phyloP scores from a whole-genome alignment of 1,140 invertebrate species.

The Hypothenemus hampei region DNA sequence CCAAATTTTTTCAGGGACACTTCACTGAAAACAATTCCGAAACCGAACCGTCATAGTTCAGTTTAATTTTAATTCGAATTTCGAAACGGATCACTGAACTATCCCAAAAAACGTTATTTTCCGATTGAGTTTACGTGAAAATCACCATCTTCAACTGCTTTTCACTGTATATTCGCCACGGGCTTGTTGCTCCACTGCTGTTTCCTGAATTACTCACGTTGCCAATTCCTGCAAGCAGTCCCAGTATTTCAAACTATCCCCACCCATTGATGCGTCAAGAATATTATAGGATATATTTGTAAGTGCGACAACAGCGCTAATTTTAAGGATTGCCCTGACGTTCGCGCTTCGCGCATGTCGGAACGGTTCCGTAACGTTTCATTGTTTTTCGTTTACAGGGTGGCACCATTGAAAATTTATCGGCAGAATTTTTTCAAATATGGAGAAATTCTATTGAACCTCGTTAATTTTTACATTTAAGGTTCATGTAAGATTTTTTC shows the following conservation, averaged over 20 bases:
- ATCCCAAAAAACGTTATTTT: constrained; percentile 15
- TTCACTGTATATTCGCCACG: constrained; percentile 20
- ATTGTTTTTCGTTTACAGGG: constrained; percentile 22
- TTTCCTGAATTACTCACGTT: constrained; percentile 22
- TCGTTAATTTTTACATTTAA: too few species aligned
- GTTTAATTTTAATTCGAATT: too few species aligned
- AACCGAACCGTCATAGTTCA: neutral
- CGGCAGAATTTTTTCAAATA: too few species aligned
- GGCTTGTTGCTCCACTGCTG: constrained; percentile 24
- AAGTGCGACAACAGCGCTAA: constrained; percentile 1
- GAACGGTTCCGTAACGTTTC: constrained; percentile 19
- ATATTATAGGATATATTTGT: neutral
- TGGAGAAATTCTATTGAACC: too few species aligned
- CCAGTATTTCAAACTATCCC: neutral
- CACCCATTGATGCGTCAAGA: neutral
- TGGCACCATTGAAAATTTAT: too few species aligned
- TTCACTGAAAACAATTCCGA: constrained; percentile 1
- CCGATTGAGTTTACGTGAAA: constrained; percentile 17
- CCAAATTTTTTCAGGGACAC: neutral
- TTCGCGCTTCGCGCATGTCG: constrained; percentile 24
- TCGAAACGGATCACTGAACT: too few species aligned
- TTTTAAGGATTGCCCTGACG: constrained; percentile 18
- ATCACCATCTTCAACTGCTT: constrained; percentile 22
- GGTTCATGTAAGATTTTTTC: too few species aligned
- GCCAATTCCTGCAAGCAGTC: neutral